Percentiles rank a stretch among this genome's conserved stretches.
phyloP scores from a whole-genome alignment of 2,888 invertebrate genomes.

The Oxystoma pomonae region DNA sequence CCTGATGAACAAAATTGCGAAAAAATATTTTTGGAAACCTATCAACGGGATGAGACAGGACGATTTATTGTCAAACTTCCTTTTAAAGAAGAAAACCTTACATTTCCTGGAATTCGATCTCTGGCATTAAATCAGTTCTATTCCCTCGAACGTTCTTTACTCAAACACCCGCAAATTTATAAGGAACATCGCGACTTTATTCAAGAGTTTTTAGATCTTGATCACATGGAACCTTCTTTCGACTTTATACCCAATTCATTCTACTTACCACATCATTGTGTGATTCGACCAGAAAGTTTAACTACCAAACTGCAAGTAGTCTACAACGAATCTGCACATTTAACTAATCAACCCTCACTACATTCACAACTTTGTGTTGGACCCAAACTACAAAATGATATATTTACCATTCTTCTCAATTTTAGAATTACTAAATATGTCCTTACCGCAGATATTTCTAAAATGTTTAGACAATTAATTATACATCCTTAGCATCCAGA shows the following conservation, averaged over 20 bases:
- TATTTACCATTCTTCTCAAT: too few species aligned
- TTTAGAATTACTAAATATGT: too few species aligned
- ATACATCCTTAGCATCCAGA: too few species aligned
- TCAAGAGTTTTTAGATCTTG: neutral
- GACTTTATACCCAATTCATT: neutral
- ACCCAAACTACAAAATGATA: too few species aligned
- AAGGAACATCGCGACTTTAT: neutral
- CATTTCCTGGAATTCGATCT: neutral
- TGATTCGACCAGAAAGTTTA: neutral
- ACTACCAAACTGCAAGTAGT: neutral
- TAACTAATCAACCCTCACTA: neutral
- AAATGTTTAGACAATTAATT: too few species aligned
- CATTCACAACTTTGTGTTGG: too few species aligned
- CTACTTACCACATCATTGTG: neutral
- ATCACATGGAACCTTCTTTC: neutral
- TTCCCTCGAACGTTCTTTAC: neutral
- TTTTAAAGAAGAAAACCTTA: neutral
- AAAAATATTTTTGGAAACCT: too few species aligned
- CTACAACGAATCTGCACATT: neutral
- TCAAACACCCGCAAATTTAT: neutral
- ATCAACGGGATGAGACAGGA: neutral
- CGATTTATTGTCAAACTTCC: slow-evolving; percentile 1
- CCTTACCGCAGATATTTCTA: too few species aligned
- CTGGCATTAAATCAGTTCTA: neutral
- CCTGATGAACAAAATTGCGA: too few species aligned